These are phyloP conservation scores for Manacus vitellinus DNA, from an alignment of 2,113 vertebrate genomes.

Conservation along the genomic window DNA sequence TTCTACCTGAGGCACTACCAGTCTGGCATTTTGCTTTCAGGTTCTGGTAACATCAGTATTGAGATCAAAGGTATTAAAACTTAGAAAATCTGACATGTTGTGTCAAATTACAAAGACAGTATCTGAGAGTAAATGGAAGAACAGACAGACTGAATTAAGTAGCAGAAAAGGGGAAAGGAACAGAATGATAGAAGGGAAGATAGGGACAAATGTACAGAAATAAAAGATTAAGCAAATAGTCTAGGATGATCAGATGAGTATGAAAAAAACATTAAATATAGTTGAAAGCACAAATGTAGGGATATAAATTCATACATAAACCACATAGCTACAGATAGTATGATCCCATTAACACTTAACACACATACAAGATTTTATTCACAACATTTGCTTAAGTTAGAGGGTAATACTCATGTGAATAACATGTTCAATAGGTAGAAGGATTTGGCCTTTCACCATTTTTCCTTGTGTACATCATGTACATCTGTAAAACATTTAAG, in stretches of 20 bases:
- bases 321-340: not conserved
- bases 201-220: not conserved
- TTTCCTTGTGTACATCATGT: not conserved
- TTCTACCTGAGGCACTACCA: slow-evolving; percentile 5
- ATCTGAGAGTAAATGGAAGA: slow-evolving; percentile 24
- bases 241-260: not conserved
- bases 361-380: not conserved
- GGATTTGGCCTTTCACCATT: not conserved
- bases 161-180: not conserved
- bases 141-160: slow-evolving; percentile 25
- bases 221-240: not conserved
- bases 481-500: slow-evolving; percentile 19
- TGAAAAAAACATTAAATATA: not conserved
- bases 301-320: not conserved
- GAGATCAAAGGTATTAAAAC: slow-evolving; percentile 40
- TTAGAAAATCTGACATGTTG: not conserved
- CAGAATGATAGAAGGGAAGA: not conserved
- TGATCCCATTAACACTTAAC: not conserved
- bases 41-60: slow-evolving; percentile 19
- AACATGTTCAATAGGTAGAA: not conserved
- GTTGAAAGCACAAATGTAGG: not conserved
- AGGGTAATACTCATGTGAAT: not conserved
- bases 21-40: slow-evolving; percentile 39
- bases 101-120: slow-evolving; percentile 27
- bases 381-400: not conserved